Evolutionary conservation across 2,797 vertebrate genomes (phyloP), one percentile per base, ranked within the genome.

Genomic region (Gouania willdenowi): DNA sequence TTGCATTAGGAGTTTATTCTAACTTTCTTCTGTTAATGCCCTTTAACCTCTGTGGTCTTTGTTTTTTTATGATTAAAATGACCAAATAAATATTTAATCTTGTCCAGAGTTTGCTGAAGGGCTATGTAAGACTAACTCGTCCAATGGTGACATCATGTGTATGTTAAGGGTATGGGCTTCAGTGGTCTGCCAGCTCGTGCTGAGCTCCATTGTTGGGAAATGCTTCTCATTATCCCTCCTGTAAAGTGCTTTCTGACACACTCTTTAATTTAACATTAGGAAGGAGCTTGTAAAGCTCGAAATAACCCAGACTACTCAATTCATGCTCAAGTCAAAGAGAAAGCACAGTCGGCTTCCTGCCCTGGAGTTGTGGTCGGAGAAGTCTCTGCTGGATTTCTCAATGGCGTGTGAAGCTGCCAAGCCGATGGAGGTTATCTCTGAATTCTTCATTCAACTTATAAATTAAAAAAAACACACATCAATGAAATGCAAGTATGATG

Each of bases 261-360:
- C 55, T 67, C 62, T 79, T 60, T 78, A 72, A 81, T 77, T 79
- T 55, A 39, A 23, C 53, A 54, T 75, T 64, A 70, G 39, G 52
- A 65, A 16, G 38, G 49, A 43, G 57, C 49, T 72, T 53, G 62
- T 64, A 56, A 65, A 10, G 41, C 75, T 59, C 59, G 71, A 83
- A 84, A 82, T 77, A 81, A 77, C 39, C 37, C 45, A 41, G 36
- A 52, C 53, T 28, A 28, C 32, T 59, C 11, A 6, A 59, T 64
- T 47, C 71, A 52, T 51, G 26, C 21, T 37, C 5, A 25, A 62
- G 41, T 67, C 37, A 15, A 32, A n/a, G 40, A 39, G 33, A 33
- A 42, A 67, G 50, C 27, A 19, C 36, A 13, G 41, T 21, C 29
- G 10, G 43, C 36, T 68, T 33, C 14, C 34, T 23, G 13, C 28